phyloP scores from a whole-genome alignment of 2,888 invertebrate genomes.

The Ectemnius lituratus region DNA sequence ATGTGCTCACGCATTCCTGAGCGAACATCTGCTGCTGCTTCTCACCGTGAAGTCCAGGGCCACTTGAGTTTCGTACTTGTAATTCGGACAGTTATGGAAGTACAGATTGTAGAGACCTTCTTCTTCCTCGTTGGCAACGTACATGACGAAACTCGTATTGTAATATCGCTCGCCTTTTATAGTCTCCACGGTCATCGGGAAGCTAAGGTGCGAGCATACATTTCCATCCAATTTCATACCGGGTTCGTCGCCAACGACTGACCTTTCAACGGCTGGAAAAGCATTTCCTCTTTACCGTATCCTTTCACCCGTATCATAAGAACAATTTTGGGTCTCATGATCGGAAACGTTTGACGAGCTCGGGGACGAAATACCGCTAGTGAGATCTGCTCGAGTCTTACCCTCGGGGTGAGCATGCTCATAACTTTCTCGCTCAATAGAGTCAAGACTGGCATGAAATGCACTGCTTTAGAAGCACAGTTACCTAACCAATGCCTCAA shows the following conservation, averaged over 20 bases:
- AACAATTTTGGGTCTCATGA: not conserved
- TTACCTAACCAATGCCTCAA: slow-evolving; percentile 62
- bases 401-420: too few relatives aligned
- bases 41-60: slow-evolving; percentile 86
- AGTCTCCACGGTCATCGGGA: slow-evolving; percentile 81
- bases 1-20: not conserved
- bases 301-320: not conserved
- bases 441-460: slow-evolving; percentile 20
- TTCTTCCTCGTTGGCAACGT: slow-evolving; percentile 86
- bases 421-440: not conserved
- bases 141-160: slow-evolving; percentile 87
- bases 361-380: not conserved
- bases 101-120: slow-evolving; percentile 96
- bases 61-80: slow-evolving; percentile 78
- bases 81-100: slow-evolving; percentile 95
- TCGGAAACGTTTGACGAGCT: not conserved
- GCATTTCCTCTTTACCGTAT: not conserved
- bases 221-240: slow-evolving; percentile 28
- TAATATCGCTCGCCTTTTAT: slow-evolving; percentile 81
- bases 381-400: too few relatives aligned
- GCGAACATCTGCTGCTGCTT: not conserved
- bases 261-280: slow-evolving; percentile 50
- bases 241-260: slow-evolving; percentile 33
- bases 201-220: slow-evolving; percentile 68
- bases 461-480: slow-evolving; percentile 46